Conservation (phyloP, 2,113 vertebrate genomes). For the Siniperca knerii region DNA sequence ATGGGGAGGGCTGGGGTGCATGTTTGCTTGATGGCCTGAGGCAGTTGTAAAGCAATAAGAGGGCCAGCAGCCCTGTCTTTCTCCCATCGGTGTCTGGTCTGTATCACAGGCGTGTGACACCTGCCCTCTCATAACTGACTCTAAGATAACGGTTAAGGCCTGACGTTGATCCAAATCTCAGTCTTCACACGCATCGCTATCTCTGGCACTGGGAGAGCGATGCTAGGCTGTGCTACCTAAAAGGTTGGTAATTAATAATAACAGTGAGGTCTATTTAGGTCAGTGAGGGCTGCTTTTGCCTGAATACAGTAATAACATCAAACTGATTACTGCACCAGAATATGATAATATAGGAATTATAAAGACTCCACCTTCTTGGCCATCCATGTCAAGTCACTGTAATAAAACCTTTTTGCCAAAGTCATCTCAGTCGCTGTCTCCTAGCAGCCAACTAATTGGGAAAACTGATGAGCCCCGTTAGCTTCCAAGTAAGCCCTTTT, state of each 20-base stretch:
- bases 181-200: conserved; percentile 34
- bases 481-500: conserved; percentile 60
- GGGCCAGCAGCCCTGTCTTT: conserved; percentile 52
- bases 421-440: conserved; percentile 32
- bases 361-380: conserved; percentile 25
- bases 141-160: conserved; percentile 18
- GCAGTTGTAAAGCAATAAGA: conserved; percentile 67
- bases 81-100: conserved; percentile 41
- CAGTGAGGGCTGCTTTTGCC: neutral
- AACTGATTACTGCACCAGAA: conserved; percentile 22
- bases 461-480: conserved; percentile 63
- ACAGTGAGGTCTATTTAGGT: neutral
- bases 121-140: conserved; percentile 66
- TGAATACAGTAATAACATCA: conserved; percentile 5
- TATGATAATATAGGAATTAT: conserved; percentile 34
- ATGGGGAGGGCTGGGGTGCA: conserved; percentile 45
- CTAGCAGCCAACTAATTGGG: conserved; percentile 53
- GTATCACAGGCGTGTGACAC: conserved; percentile 58
- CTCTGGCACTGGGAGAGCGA: neutral
- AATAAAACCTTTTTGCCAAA: conserved; percentile 55
- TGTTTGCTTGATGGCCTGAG: conserved; percentile 69
- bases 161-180: conserved; percentile 54
- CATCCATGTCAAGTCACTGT: conserved; percentile 28
- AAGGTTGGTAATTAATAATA: neutral
- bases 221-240: neutral